A percentile compares a stretch with the other conserved stretches of the same genome.
These are phyloP conservation scores for Metopolophium dirhodum DNA, from an alignment of 1,140 invertebrate species.

Conservation along the genomic window DNA sequence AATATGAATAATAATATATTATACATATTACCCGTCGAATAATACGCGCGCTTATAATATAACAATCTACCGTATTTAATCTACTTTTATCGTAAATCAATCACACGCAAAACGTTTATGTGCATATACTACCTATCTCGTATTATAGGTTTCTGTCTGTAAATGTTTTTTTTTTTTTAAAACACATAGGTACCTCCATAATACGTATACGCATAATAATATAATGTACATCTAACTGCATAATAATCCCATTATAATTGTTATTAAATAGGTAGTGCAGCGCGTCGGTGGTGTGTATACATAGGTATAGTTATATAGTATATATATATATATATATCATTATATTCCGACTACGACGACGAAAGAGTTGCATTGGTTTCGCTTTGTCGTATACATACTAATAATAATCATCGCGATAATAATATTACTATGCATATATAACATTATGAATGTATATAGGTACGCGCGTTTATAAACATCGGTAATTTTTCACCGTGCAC, in stretches of 20 bases:
- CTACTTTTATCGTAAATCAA: constrained; percentile 15
- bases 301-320: not conserved
- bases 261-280: constrained; percentile 4
- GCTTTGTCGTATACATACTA: not conserved
- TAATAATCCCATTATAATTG: constrained; percentile 9
- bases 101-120: not conserved
- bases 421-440: not conserved
- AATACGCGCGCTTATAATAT: not conserved
- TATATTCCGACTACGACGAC: not conserved
- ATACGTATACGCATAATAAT: not conserved
- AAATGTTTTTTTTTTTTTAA: not conserved
- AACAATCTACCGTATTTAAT: not conserved
- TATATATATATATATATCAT: not conserved
- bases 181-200: not conserved
- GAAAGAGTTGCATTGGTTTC: not conserved
- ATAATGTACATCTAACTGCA: not conserved
- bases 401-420: not conserved
- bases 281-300: not conserved
- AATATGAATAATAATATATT: not conserved
- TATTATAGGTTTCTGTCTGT: not conserved
- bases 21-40: not conserved
- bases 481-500: not conserved
- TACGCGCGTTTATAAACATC: not conserved
- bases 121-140: not conserved
- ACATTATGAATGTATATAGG: not conserved